phyloP scores from a whole-genome alignment of 2,113 vertebrate species.

The Melanerpes aurifrons region DNA sequence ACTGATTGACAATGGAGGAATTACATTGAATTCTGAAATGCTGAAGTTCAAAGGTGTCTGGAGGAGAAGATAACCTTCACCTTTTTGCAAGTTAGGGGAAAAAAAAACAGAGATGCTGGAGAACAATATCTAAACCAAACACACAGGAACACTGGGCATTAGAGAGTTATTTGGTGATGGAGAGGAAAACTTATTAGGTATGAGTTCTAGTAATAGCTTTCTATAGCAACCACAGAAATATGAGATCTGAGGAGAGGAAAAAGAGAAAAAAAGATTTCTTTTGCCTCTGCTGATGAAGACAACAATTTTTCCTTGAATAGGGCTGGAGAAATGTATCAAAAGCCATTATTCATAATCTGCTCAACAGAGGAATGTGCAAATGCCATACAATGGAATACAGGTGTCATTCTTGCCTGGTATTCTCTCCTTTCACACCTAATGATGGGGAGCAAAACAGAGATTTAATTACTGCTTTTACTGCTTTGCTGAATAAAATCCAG shows the following conservation, averaged over 20 bases:
- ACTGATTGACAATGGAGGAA: not conserved
- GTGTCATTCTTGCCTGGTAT: not conserved
- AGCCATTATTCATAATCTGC: not conserved
- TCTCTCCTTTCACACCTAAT: not conserved
- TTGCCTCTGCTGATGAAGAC: constrained; percentile 25
- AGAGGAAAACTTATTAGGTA: constrained; percentile 53
- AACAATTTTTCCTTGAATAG: constrained; percentile 28
- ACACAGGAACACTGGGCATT: constrained; percentile 32
- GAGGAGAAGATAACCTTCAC: not conserved
- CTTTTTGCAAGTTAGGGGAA: not conserved
- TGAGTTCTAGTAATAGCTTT: constrained; percentile 55
- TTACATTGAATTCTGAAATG: not conserved
- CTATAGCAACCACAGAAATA: constrained; percentile 56
- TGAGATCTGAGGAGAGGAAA: not conserved
- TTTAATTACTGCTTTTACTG: constrained; percentile 16
- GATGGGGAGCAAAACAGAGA: not conserved
- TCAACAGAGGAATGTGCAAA: not conserved
- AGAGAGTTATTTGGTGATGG: constrained; percentile 46
- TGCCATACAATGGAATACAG: not conserved
- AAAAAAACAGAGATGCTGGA: not conserved
- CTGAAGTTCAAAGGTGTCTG: not conserved
- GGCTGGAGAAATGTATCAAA: constrained; percentile 17
- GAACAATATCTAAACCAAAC: constrained; percentile 59
- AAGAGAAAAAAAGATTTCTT: not conserved
- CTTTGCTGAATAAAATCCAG: not conserved